A percentile compares a stretch with the other conserved stretches of the same genome.
These are phyloP conservation scores for Gonocerus acuteangulatus DNA, from an alignment of 2,888 invertebrate genomes.

Conservation along the genomic window DNA sequence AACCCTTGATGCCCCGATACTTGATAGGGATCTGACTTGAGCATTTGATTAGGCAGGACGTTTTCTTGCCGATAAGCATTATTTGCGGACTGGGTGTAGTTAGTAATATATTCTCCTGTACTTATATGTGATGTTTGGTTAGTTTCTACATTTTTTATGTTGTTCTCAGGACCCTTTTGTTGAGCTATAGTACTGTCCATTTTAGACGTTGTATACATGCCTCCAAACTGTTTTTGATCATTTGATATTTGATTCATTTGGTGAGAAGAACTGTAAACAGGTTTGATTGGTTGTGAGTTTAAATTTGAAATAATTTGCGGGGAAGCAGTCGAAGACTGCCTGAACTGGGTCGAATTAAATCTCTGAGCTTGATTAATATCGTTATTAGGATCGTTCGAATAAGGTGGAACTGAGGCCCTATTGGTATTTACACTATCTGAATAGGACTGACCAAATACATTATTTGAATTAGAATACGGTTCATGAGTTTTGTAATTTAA, in stretches of 20 bases:
- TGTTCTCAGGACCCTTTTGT: not conserved
- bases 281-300: not conserved
- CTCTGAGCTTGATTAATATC: conserved; percentile 13
- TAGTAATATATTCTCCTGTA: not conserved
- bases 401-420: not conserved
- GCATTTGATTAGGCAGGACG: not conserved
- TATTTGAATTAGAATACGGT: conserved; percentile 13
- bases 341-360: not conserved
- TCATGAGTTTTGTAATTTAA: conserved; percentile 20
- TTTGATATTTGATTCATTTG: conserved; percentile 10
- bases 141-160: conserved; percentile 4
- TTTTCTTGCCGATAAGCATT: conserved; percentile 13
- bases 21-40: conserved; percentile 7
- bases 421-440: not conserved
- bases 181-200: not conserved
- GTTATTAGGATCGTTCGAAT: conserved; percentile 7
- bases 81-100: not conserved
- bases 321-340: conserved; percentile 7
- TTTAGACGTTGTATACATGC: conserved; percentile 4
- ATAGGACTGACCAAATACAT: conserved; percentile 7
- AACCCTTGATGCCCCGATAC: not conserved
- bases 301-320: conserved; percentile 11
- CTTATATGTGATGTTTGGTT: conserved; percentile 5
- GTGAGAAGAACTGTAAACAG: conserved; percentile 2
- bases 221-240: conserved; percentile 13